Conservation (phyloP, 2,797 vertebrate genomes). For the Erpetoichthys calabaricus region DNA sequence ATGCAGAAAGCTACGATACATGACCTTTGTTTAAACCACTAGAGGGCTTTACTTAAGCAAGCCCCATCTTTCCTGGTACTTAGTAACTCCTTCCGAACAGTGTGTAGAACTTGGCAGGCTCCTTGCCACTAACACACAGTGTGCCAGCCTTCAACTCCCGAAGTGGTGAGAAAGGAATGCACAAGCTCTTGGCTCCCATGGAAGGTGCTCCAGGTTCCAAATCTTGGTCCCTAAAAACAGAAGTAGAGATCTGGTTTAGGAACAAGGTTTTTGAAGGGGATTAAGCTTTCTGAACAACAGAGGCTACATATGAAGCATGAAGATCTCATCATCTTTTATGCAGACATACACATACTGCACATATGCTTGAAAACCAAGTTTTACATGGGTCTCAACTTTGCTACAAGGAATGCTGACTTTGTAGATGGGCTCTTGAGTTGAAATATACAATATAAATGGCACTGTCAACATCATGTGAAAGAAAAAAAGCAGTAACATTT, state of each 20-base stretch:
- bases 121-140: slow-evolving; percentile 70
- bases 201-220: slow-evolving; percentile 88
- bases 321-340: no score
- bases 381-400: not conserved
- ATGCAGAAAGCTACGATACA: no score
- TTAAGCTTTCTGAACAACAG: not conserved
- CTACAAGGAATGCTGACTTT: not conserved
- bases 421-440: no score
- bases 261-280: not conserved
- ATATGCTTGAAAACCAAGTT: not conserved
- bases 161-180: slow-evolving; percentile 85
- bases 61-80: slow-evolving; percentile 11
- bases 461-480: no score
- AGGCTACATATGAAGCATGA: not conserved
- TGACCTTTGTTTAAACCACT: no score
- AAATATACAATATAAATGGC: no score
- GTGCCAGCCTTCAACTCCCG: slow-evolving; percentile 57
- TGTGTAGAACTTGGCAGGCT: slow-evolving; percentile 81
- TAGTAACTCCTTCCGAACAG: slow-evolving; percentile 92
- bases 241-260: not conserved
- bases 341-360: not conserved
- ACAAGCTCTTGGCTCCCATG: slow-evolving; percentile 95
- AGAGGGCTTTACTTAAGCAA: no score
- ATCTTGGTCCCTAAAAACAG: slow-evolving; percentile 75
- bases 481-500: no score